Base-by-base conservation (phyloP, 2,888 invertebrate species). In the Dryobota labecula region DNA sequence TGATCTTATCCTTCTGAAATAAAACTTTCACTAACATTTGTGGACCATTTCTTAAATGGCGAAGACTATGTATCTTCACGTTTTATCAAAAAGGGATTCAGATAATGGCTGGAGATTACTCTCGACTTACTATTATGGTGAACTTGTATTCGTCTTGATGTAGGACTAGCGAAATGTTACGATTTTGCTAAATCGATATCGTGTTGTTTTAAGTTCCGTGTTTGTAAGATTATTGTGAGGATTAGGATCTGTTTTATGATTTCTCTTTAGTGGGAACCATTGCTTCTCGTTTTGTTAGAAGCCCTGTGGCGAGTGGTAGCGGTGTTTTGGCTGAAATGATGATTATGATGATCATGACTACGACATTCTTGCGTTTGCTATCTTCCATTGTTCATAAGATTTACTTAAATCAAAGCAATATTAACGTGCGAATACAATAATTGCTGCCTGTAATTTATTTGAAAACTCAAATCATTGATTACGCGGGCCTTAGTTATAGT, bases 1-100 rank as follows among this genome's bases (percentile, higher is more conserved):
- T 53, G 76, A 82, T 82, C 69, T 71, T 82, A 77, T 72, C 78
- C 54, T 70, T 61, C 63, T 11, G 45, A 73, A 74, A 83, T 74
- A 73, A 71, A 82, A 82, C 84, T 84, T 82, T 84, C 84, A 73
- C 83, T 80, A 70, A 38, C 33, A 56, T 71, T 78, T 70, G 66
- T 72, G 73, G 65, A 70, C 58, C 65, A 63, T 79, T 82, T 83
- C 77, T 78, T 67, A 81, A 82, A 81, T 76, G 68, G 71, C 79
- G 41, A 45, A 58, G 64, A 54, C 69, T 74, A 41, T 72, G 61
- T 79, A 77, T 84, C 84, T 80, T 67, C 51, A 68, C 69, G 73
- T 64, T 75, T 80, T 82, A 80, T 80, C 82, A 73, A 70, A 83
- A 83, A 72, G 72, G 72, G 62, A 65, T 82, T 70, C 62, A 61